These are phyloP conservation scores for Batillaria attramentaria DNA, from an alignment of 1,140 invertebrate genomes.

Conservation along the genomic window DNA sequence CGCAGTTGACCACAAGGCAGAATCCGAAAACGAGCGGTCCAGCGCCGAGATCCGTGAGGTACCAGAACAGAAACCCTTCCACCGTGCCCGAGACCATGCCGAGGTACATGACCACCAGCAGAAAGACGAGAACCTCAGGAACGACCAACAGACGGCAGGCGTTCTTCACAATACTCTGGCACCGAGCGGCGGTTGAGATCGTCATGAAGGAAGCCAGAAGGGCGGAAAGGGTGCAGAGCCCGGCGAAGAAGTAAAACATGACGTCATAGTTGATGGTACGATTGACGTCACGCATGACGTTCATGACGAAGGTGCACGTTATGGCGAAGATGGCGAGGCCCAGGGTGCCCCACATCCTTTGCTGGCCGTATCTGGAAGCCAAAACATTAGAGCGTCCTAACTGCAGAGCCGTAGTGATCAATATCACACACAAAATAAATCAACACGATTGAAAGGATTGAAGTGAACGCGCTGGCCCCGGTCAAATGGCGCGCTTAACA, in stretches of 20 bases:
- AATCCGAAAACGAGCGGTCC: constrained; percentile 35
- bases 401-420: too few relatives aligned
- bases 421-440: too few relatives aligned
- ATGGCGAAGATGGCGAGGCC: constrained; percentile 52
- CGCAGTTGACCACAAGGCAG: constrained; percentile 30
- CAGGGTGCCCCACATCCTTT: constrained; percentile 40
- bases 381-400: too few relatives aligned
- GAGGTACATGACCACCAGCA: constrained; percentile 38
- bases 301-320: constrained; percentile 59
- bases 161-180: constrained; percentile 31
- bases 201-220: constrained; percentile 46
- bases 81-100: constrained; percentile 39
- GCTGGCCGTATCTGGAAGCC: not conserved
- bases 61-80: constrained; percentile 46
- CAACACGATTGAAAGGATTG: too few relatives aligned
- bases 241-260: constrained; percentile 58
- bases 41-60: constrained; percentile 33
- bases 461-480: too few relatives aligned
- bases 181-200: constrained; percentile 40
- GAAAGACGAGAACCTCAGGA: constrained; percentile 30
- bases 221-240: constrained; percentile 40
- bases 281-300: constrained; percentile 35
- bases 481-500: too few relatives aligned
- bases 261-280: constrained; percentile 49
- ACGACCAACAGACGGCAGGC: constrained; percentile 41